A percentile compares a stretch with the other conserved stretches of the same genome.
These are phyloP conservation scores for Pseudorhombus dupliciocellatus DNA, from an alignment of 2,113 vertebrate species.

Conservation along the genomic window DNA sequence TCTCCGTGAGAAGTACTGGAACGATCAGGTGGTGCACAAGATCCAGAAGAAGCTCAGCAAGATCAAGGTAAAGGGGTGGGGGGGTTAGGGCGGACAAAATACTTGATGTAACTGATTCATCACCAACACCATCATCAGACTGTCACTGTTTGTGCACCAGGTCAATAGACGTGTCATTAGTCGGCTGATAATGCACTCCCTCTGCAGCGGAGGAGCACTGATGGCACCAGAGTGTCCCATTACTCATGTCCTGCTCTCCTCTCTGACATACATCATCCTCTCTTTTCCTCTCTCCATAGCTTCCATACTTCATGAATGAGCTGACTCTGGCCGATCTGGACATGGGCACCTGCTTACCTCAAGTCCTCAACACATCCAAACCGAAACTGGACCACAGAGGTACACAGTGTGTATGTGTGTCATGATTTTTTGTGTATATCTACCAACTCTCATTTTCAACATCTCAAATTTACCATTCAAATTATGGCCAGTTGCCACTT, in stretches of 20 bases:
- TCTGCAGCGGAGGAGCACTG: conserved; percentile 15
- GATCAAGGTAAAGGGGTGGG: conserved; percentile 88
- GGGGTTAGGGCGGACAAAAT: not conserved
- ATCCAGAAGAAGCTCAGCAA: conserved; percentile 89
- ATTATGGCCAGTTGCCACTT: not conserved
- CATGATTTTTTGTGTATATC: not conserved
- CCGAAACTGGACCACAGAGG: conserved; percentile 84
- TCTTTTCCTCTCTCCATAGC: conserved; percentile 56
- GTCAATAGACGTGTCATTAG: not conserved
- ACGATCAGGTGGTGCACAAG: conserved; percentile 84
- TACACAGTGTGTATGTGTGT: conserved; percentile 12
- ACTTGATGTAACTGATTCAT: too few species aligned
- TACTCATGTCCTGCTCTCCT: conserved; percentile 42
- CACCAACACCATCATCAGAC: too few species aligned
- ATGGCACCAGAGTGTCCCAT: conserved; percentile 43
- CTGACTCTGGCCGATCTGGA: conserved; percentile 85
- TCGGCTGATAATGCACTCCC: conserved; percentile 41
- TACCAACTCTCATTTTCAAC: not conserved
- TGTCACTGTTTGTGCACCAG: not conserved
- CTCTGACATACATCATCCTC: conserved; percentile 25
- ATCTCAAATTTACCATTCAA: not conserved
- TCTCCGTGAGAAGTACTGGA: conserved; percentile 86
- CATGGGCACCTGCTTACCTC: conserved; percentile 86
- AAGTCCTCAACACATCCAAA: conserved; percentile 81
- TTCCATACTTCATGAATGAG: conserved; percentile 90